These are phyloP conservation scores for Paralichthys olivaceus DNA, from an alignment of 2,113 vertebrate genomes.

Conservation along the genomic window DNA sequence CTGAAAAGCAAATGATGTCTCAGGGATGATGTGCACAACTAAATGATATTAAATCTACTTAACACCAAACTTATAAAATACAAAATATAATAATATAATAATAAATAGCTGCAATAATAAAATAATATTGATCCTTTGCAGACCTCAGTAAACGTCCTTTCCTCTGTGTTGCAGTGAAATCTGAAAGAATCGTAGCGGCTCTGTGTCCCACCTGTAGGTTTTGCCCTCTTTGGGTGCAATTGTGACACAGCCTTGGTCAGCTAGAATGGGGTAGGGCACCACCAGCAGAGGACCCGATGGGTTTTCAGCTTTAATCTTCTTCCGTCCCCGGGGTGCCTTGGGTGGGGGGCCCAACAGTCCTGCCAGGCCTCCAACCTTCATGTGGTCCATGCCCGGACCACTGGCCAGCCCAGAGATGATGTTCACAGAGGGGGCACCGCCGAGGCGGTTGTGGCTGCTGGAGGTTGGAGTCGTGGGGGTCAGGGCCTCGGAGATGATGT, in stretches of 20 bases:
- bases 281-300: constrained; percentile 90
- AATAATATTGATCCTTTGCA: too few relatives aligned
- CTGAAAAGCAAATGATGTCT: too few relatives aligned
- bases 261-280: constrained; percentile 95
- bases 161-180: neutral
- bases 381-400: constrained; percentile 92
- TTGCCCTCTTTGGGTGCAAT: constrained; percentile 95
- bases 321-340: constrained; percentile 91
- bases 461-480: constrained; percentile 94
- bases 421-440: constrained; percentile 91
- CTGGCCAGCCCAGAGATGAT: constrained; percentile 96
- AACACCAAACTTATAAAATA: neutral
- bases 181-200: neutral
- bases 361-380: constrained; percentile 90
- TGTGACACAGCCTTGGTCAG: constrained; percentile 85
- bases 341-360: constrained; percentile 90
- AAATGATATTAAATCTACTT: too few relatives aligned
- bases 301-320: constrained; percentile 98
- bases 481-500: constrained; percentile 88
- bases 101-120: too few relatives aligned
- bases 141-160: neutral
- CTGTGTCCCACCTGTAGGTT: constrained; percentile 90
- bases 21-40: too few relatives aligned
- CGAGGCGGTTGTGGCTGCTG: constrained; percentile 92
- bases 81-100: too few relatives aligned